Conservation (phyloP, 2,797 vertebrate genomes). For the Diplodus sargus region DNA sequence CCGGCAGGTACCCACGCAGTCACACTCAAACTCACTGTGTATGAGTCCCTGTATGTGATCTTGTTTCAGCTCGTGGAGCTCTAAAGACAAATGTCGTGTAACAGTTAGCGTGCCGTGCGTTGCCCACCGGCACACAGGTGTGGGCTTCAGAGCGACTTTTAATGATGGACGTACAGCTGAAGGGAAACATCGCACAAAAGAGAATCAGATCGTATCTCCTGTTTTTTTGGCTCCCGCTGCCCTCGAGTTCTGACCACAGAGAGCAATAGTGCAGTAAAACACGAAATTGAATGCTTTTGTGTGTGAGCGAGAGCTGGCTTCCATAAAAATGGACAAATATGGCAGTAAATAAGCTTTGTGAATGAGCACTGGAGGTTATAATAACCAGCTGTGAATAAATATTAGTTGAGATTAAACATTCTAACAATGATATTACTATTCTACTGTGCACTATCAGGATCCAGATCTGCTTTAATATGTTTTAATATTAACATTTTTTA, state of each 20-base stretch:
- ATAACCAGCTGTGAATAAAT: slow-evolving; percentile 42
- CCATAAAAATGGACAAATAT: slow-evolving; percentile 38
- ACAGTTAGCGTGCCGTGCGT: slow-evolving; percentile 50
- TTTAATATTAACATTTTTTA: neutral
- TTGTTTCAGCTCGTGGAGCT: slow-evolving; percentile 43
- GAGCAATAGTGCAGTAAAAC: slow-evolving; percentile 23
- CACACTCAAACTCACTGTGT: slow-evolving; percentile 52
- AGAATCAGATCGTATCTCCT: slow-evolving; percentile 58
- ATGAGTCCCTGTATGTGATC: slow-evolving; percentile 27
- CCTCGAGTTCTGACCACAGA: slow-evolving; percentile 35
- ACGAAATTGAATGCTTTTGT: slow-evolving; percentile 18
- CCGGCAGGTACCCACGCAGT: slow-evolving; percentile 31
- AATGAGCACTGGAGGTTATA: slow-evolving; percentile 15
- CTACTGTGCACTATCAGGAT: slow-evolving; percentile 28
- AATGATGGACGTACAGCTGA: slow-evolving; percentile 34
- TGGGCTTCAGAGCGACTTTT: slow-evolving; percentile 32
- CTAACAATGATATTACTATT: slow-evolving; percentile 22
- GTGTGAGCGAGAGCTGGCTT: slow-evolving; percentile 22
- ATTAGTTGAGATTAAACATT: neutral
- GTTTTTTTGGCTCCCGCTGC: slow-evolving; percentile 26
- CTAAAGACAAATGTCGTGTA: slow-evolving; percentile 40
- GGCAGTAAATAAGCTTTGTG: slow-evolving; percentile 26
- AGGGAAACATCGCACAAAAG: slow-evolving; percentile 28
- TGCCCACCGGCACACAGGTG: slow-evolving; percentile 65
- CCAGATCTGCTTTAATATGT: slow-evolving; percentile 7